Evolutionary conservation across 2,113 vertebrate genomes (phyloP).

Genomic region (Lutjanus erythropterus): DNA sequence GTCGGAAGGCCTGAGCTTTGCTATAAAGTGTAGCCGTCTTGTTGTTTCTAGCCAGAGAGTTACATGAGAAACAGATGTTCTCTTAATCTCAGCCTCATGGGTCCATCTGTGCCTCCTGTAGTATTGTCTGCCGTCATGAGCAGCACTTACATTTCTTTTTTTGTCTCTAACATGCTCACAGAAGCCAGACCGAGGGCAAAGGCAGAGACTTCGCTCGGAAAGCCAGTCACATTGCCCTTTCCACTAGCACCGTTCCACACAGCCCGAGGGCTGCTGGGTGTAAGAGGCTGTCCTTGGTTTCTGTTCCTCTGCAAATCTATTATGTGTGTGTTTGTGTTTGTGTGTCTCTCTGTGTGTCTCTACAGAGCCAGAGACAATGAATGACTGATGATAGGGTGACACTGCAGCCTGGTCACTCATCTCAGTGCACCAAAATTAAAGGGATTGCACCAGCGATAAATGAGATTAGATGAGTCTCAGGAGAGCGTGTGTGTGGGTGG

Average conservation of each 20-base stretch:
- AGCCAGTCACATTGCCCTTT: slow-evolving; percentile 57
- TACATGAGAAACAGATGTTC: slow-evolving; percentile 61
- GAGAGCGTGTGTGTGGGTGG: slow-evolving; percentile 22
- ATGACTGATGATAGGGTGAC: slow-evolving; percentile 48
- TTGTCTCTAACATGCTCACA: slow-evolving; percentile 4
- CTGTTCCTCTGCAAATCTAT: slow-evolving; percentile 35
- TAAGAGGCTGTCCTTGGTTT: slow-evolving; percentile 31
- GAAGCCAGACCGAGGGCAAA: slow-evolving; percentile 48
- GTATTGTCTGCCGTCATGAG: slow-evolving; percentile 20
- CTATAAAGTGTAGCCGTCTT: not conserved
- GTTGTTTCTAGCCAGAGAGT: slow-evolving; percentile 23
- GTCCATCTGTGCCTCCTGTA: slow-evolving; percentile 47
- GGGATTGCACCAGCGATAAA: slow-evolving; percentile 51
- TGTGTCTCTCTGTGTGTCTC: slow-evolving; percentile 18
- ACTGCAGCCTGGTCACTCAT: slow-evolving; percentile 26
- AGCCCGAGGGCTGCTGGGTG: slow-evolving; percentile 42
- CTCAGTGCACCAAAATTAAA: slow-evolving; percentile 40
- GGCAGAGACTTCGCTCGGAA: slow-evolving; percentile 39
- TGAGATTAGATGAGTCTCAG: slow-evolving; percentile 55
- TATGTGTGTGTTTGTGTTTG: slow-evolving; percentile 12
- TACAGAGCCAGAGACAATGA: slow-evolving; percentile 25
- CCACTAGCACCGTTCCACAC: slow-evolving; percentile 31
- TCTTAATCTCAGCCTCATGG: slow-evolving; percentile 46
- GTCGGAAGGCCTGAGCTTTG: not conserved
- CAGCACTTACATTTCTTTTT: slow-evolving; percentile 17